Base-by-base conservation (phyloP, 2,113 vertebrate genomes). In the Platysteira castanea region DNA sequence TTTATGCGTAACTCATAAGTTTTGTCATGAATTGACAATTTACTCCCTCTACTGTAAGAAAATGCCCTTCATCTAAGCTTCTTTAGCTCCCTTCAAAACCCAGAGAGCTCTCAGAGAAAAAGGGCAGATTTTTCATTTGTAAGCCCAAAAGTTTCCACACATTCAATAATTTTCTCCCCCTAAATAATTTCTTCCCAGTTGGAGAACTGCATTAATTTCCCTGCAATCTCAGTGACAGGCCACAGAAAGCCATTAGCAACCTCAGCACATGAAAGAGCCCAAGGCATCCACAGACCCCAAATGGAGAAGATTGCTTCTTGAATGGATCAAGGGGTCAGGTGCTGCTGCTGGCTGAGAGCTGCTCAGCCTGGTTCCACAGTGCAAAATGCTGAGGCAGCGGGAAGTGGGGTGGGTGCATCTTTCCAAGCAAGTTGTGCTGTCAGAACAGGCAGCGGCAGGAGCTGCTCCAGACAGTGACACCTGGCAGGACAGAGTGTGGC, bases 31-130 rank as follows among this genome's bases (percentile, higher is more conserved):
- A 46, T 10, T 81, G 64, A 64, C 33, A 69, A 59, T 93, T 50
- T 82, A 89, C 68, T 90, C 86, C 89, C 83, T 47, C 80, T 95
- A 31, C 89, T 90, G 79, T 63, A 88, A 85, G 83, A 27, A 90
- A 80, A 74, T 26, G 9, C 56, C 61, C 47, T 69, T 33, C 17
- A 39, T 27, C 33, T 61, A 31, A 71, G 19, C n/a, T 67, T 31
- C 41, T 28, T 46, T 33, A 28, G 1, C 42, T 28, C 14, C 13
- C 39, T 69, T 57, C 31, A 46, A 75, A 53, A 65, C 15, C 30
- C 23, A 78, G 80, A 74, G 5, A 57, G 8, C n/a, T 63, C 27
- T 64, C 35, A 50, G 39, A 54, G 28, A 28, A 54, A 42, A 64
- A 75, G 7, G 10, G 14, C 54, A 79, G n/a, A 8, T 52, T 50